Base-by-base conservation (phyloP, 2,888 invertebrate genomes). In the Syrista parreyssii region DNA sequence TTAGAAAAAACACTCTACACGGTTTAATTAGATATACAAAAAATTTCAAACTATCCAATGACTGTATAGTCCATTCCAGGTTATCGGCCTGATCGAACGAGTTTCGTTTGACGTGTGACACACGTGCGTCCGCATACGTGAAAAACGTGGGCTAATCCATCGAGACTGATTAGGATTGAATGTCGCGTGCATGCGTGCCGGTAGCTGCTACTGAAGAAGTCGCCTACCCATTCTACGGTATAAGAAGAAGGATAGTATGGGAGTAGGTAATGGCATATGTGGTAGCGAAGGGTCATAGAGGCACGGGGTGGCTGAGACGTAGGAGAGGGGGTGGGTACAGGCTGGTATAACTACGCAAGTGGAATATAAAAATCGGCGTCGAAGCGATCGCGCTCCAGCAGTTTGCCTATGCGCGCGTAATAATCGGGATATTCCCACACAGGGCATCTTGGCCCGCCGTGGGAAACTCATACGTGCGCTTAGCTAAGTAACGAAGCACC, bases 401-500 rank as follows among this genome's bases (percentile, higher is more conserved):
- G 82, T 88, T 88, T 87, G 85, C 87, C 89, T 88, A 88, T 86
- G 87, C 86, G 84, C 87, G 86, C 87, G 88, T 90, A 89, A 90
- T 91, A 89, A 90, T 88, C 87, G 85, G 83, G 85, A 88, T 89
- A 90, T 91, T 91, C 90, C 88, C 90, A 89, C 89, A 88, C 83
- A 81, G 82, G 82, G 79, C 76, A 81, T 79, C 81, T 75, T 87
- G 87, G 87, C 86, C 86, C 88, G 87, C 87, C 91, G 91, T 91
- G 91, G 91, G 91, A 91, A 91, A 90, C 88, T 88, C 87, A 90
- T 89, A 91, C 91, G 91, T 91, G 91, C 90, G 89, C 81, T 80
- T 79, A 31, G 76, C 68, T 30, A 34, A 69, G 68, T 69, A 72
- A 75, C 76, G 34, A 72, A 55, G 30, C 35, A 40, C 73, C 35